These are phyloP conservation scores for Drosophila azteca DNA, from an alignment of 1,140 invertebrate species.

Conservation along the genomic window DNA sequence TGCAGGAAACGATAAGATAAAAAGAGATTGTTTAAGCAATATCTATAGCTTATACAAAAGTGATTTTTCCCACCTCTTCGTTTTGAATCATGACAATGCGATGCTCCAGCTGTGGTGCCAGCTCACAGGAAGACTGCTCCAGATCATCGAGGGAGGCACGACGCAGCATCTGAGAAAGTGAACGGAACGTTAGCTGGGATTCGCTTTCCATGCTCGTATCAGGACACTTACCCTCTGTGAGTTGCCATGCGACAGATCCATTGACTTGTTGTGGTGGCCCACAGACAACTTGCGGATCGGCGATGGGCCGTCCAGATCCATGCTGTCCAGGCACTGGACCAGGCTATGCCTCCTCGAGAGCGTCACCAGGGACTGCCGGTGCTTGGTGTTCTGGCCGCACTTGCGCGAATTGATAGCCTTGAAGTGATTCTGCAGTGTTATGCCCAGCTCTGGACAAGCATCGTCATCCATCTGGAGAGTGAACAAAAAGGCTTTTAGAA, in stretches of 20 bases:
- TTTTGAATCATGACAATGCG: constrained; percentile 89
- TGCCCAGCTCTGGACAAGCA: constrained; percentile 91
- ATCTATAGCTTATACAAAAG: background rate
- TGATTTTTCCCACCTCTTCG: constrained; percentile 85
- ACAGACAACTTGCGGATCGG: constrained; percentile 85
- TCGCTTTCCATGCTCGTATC: background rate
- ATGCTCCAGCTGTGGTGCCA: constrained; percentile 90
- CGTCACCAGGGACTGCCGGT: constrained; percentile 92
- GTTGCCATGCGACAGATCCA: constrained; percentile 69
- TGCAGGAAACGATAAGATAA: constrained; percentile 9
- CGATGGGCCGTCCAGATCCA: constrained; percentile 88
- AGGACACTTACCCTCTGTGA: constrained; percentile 65
- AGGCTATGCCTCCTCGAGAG: constrained; percentile 90
- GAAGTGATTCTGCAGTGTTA: constrained; percentile 94
- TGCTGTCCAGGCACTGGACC: constrained; percentile 89
- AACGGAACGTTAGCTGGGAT: background rate
- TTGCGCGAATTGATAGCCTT: constrained; percentile 91
- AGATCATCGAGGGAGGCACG: constrained; percentile 90
- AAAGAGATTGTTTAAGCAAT: background rate
- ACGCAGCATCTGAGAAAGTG: constrained; percentile 83
- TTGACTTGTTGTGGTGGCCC: constrained; percentile 73
- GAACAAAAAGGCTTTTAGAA: background rate
- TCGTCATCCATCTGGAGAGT: constrained; percentile 89
- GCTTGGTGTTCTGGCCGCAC: constrained; percentile 89
- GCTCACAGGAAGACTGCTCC: constrained; percentile 89